Conservation (phyloP, 2,797 vertebrate genomes). For the Halcyon badia region DNA sequence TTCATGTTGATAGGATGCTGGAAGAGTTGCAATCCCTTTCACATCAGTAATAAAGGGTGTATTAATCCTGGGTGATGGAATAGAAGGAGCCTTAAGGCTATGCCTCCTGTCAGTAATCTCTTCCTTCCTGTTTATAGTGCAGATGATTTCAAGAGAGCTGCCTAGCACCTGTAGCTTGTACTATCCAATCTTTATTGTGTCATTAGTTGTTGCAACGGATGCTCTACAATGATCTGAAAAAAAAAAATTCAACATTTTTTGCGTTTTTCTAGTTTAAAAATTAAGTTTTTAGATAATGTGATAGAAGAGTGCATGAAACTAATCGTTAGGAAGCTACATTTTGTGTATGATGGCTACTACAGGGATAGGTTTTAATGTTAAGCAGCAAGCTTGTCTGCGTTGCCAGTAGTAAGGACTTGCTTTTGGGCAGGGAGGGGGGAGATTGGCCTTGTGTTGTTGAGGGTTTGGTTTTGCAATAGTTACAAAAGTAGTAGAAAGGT, state of each 20-base stretch:
- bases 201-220: background rate
- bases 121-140: background rate
- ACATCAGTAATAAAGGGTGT: background rate
- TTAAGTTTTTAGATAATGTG: background rate
- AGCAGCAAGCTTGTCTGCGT: background rate
- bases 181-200: background rate
- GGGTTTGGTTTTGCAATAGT: constrained; percentile 12
- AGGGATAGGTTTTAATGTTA: background rate
- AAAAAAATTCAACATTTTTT: background rate
- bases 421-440: background rate
- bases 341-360: background rate
- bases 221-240: background rate
- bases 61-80: background rate
- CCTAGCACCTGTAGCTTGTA: background rate
- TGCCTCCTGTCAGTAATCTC: background rate
- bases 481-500: background rate
- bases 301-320: background rate
- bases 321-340: background rate
- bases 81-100: background rate
- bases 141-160: background rate
- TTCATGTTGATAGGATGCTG: background rate
- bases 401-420: background rate
- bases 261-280: background rate
- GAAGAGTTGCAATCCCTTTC: background rate
- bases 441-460: background rate